Evolutionary conservation across 2,113 vertebrate species (phyloP), one percentile per base, ranked within the genome.

Genomic region (Cervus canadensis): DNA sequence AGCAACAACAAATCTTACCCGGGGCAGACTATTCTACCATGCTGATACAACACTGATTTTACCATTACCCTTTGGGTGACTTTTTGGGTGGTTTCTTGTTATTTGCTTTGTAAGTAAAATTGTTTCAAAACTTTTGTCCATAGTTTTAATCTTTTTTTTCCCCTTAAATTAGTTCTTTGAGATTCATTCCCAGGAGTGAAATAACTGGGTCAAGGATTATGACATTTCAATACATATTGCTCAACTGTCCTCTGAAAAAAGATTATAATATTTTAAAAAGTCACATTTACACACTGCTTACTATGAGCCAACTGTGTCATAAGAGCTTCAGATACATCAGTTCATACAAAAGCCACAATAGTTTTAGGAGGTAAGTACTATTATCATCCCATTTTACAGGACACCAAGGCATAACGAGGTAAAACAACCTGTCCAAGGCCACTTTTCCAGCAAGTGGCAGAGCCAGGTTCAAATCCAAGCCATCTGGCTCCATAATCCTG

Each of bases 81-180:
- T 60, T 62, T 82, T 54, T n/a, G n/a, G 36, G 33, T 25, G 59
- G 1, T 54, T 78, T 71, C 64, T 92, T 36, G 4, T 52, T 60
- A 26, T 62, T 94, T 62, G 67, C 30, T 86, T 81, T 81, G 52
- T 56, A 59, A 89, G 83, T 96, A 92, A 87, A 82, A 57, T 45
- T 2, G 0, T 60, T 50, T 86, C 71, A 33, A 85, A 92, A 54
- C 13, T n/a, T 94, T 89, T 74, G 14, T 86, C 40, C 12, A 33
- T 52, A 12, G 30, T 79, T 89, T 50, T 15, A 26, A n/a, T 78
- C 23, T 50, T 25, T 56, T 23, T 19, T 30, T 74, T 11, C 40
- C 71, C 26, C 56, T 64, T 81, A 2, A 43, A 19, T 81, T 64
- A 87, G 60, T 93, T 83, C 25, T 62, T 91, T 45, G 43, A 89